Evolutionary conservation across 2,888 invertebrate species (phyloP).

Genomic region (Chelonus formosanus): DNA sequence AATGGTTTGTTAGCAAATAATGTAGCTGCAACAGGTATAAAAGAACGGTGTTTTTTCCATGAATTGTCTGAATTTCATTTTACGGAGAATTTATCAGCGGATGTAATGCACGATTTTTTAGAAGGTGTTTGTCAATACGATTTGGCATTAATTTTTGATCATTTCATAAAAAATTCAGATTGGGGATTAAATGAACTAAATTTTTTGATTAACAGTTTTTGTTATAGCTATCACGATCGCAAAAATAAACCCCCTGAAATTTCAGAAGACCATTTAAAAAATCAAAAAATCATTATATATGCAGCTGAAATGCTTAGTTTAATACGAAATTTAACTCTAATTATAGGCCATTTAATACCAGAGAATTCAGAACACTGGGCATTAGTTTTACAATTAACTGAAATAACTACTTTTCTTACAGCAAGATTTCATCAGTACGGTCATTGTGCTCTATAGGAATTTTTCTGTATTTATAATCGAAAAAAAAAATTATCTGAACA

Average conservation of each 20-base stretch:
- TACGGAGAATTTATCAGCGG: constrained; percentile 35
- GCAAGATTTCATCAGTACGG: not conserved
- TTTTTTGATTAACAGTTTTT: constrained; percentile 10
- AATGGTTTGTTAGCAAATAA: constrained; percentile 24
- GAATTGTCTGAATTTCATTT: constrained; percentile 36
- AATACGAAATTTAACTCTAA: constrained; percentile 32
- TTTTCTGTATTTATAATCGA: no score
- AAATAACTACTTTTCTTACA: constrained; percentile 1
- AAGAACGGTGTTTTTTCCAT: constrained; percentile 34
- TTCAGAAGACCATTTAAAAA: constrained; percentile 12
- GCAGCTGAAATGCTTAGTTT: constrained; percentile 31
- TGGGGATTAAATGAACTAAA: constrained; percentile 18
- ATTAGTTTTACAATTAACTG: constrained; percentile 14
- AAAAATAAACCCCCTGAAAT: constrained; percentile 28
- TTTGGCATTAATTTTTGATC: constrained; percentile 7
- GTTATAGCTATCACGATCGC: not conserved
- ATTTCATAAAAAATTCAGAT: constrained; percentile 14
- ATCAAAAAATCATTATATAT: constrained; percentile 5
- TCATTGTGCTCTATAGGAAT: not conserved
- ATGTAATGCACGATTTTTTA: constrained; percentile 40
- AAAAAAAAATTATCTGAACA: no score
- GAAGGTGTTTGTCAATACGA: constrained; percentile 41
- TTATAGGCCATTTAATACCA: constrained; percentile 36
- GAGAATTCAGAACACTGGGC: constrained; percentile 33
- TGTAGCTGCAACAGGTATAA: constrained; percentile 32